Conservation (phyloP, 1,140 invertebrate genomes). For the Cherax quadricarinatus region DNA sequence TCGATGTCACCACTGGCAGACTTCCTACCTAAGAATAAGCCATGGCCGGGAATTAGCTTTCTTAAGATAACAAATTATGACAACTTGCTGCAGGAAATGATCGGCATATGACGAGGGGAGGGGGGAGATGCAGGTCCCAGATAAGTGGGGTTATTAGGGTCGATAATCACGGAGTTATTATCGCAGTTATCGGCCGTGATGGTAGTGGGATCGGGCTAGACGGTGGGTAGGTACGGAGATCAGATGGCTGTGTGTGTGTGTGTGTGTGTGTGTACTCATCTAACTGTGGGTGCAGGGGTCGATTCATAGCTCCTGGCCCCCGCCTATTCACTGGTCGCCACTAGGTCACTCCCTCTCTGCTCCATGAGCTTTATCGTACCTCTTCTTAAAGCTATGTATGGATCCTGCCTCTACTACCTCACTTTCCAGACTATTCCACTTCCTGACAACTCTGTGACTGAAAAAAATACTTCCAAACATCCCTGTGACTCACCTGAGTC, state of each 20-base stretch:
- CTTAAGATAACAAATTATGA: conserved; percentile 39
- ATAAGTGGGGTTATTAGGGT: conserved; percentile 6
- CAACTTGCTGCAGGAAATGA: conserved; percentile 18
- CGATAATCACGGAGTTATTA: conserved; percentile 26
- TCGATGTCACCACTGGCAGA: conserved; percentile 6
- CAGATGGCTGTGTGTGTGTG: background rate
- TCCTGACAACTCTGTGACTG: too few species aligned
- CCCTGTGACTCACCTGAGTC: too few species aligned
- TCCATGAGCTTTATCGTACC: too few species aligned
- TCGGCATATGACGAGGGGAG: background rate
- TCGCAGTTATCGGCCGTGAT: conserved; percentile 8
- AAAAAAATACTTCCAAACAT: too few species aligned
- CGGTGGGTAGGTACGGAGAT: background rate
- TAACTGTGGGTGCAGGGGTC: too few species aligned
- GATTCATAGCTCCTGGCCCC: too few species aligned
- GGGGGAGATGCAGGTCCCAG: background rate
- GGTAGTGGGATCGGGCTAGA: background rate
- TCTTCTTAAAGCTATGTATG: too few species aligned
- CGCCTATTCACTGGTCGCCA: too few species aligned
- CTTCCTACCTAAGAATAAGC: conserved; percentile 8
- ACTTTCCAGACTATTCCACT: too few species aligned
- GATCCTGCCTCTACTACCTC: too few species aligned
- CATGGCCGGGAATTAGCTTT: background rate
- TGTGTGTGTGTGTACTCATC: too few species aligned
- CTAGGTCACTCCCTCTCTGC: too few species aligned